These are phyloP conservation scores for Nesospiza acunhae DNA, from an alignment of 2,113 vertebrate species.

Conservation along the genomic window DNA sequence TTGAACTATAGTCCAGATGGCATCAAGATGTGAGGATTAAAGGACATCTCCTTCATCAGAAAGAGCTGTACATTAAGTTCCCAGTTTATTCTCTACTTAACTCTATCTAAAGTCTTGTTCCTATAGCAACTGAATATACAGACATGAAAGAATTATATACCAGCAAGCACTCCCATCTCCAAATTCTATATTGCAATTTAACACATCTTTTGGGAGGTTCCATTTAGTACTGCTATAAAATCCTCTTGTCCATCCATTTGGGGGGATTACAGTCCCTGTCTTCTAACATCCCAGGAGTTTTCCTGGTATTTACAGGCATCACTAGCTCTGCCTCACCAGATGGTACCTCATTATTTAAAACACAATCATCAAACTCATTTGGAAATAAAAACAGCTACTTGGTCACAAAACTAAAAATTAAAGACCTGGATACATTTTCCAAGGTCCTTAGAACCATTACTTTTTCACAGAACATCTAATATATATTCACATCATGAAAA, in stretches of 20 bases:
- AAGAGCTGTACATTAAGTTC: conserved; percentile 18
- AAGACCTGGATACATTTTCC: not conserved
- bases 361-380: not conserved
- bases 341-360: not conserved
- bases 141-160: not conserved
- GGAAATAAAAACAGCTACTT: not conserved
- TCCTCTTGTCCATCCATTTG: not conserved
- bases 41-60: conserved; percentile 1
- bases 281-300: not conserved
- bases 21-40: not conserved
- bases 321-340: not conserved
- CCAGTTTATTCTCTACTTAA: not conserved
- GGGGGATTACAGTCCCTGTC: not conserved
- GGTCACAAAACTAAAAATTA: not conserved
- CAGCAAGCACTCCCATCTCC: not conserved
- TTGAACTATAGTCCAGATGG: conserved; percentile 18
- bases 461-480: not conserved
- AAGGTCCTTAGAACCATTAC: not conserved
- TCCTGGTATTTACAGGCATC: not conserved
- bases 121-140: conserved; percentile 52
- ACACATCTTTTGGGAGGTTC: not conserved
- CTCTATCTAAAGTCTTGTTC: conserved; percentile 4
- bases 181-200: not conserved
- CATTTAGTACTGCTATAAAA: not conserved
- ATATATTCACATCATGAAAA: not conserved